These are phyloP conservation scores for Cyrtorhinus lividipennis DNA, from an alignment of 1,140 invertebrate species.

Conservation along the genomic window DNA sequence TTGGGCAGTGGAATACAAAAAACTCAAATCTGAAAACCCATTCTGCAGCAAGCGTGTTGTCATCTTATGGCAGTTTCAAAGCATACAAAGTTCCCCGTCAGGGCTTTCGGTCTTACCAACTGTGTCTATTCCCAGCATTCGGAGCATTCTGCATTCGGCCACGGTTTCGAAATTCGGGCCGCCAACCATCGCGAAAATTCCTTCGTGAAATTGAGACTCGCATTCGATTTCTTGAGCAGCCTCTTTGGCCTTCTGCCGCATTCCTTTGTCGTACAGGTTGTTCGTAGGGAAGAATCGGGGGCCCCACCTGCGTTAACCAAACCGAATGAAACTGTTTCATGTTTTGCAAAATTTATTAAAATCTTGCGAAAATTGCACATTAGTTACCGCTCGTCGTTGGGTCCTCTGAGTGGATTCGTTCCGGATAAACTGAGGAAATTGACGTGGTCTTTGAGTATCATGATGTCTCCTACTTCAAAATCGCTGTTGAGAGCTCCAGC, in stretches of 20 bases:
- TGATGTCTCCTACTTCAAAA: constrained; percentile 86
- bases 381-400: constrained; percentile 71
- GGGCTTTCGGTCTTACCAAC: too few species aligned
- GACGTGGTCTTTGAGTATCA: constrained; percentile 93
- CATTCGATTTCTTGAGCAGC: constrained; percentile 56
- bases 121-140: constrained; percentile 73
- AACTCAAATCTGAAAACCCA: too few species aligned
- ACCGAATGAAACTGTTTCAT: neutral
- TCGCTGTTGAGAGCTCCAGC: constrained; percentile 79
- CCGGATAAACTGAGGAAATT: constrained; percentile 87
- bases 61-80: too few species aligned
- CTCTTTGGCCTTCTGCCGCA: constrained; percentile 53
- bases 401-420: constrained; percentile 80
- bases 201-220: constrained; percentile 63
- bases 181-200: constrained; percentile 82
- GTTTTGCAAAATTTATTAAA: neutral
- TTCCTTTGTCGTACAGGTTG: constrained; percentile 63
- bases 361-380: neutral
- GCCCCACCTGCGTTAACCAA: constrained; percentile 52
- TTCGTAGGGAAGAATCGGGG: constrained; percentile 82
- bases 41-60: too few species aligned
- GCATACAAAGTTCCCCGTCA: too few species aligned
- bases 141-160: constrained; percentile 72
- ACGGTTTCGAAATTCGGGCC: constrained; percentile 91
- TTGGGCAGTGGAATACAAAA: too few species aligned